Base-by-base conservation (phyloP, 2,113 vertebrate species). In the Pygoscelis adeliae region DNA sequence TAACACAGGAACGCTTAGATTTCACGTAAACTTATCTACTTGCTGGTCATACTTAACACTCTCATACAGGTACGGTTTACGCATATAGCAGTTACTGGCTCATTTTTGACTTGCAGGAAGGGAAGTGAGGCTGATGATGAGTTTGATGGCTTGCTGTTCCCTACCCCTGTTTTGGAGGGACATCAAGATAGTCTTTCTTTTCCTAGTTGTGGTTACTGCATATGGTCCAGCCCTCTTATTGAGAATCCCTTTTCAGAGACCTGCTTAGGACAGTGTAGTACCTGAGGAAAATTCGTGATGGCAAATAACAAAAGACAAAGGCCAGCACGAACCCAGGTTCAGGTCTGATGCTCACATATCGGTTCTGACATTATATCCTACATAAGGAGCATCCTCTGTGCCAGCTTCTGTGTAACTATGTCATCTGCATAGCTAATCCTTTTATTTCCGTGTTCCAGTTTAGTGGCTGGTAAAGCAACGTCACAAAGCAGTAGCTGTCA, bases 401-500 rank as follows among this genome's bases (percentile, higher is more conserved):
- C 72, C 77, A 84, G 73, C 18, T 81, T 70, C 76, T 78, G 49
- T 77, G 72, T 74, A 87, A 87, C 63, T 86, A 53, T 65, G 77
- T 73, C 72, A 92, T 42, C 80, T 92, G 69, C 56, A 87, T 94
- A 95, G 66, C 73, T 93, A 96, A 89, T 84, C 47, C 72, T 84
- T 97, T 87, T 76, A 96, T 84, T 89, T 82, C 83, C 46, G 7
- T 21, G 77, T 71, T 77, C 80, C 87, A 63, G 13, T 84, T 89
- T 74, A 87, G 80, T 36, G 66, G 61, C 61, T 87, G 61, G 18
- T 71, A 78, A 87, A 82, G 69, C 59, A 67, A 40, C 17, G 56
- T 59, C 59, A 84, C 77, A 87, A 78, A 91, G 83, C 69, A 59
- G 73, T 74, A 76, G 73, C 65, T 87, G 65, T 67, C 80, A 67